These are phyloP conservation scores for Heloderma charlesbogerti DNA, from an alignment of 2,113 vertebrate species.

Conservation along the genomic window DNA sequence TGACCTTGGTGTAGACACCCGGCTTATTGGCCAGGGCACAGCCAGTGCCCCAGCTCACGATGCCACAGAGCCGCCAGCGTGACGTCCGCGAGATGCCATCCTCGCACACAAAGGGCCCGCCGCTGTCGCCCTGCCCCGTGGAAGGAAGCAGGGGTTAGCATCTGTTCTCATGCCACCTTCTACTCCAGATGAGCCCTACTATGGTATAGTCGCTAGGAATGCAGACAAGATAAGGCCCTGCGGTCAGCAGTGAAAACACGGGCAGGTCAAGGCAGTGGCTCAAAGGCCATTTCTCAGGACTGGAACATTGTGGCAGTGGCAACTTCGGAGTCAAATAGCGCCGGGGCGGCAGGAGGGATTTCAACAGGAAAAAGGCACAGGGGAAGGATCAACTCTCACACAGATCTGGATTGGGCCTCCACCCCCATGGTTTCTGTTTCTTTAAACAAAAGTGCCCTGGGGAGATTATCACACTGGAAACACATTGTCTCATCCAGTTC, in stretches of 20 bases:
- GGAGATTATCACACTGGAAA: neutral
- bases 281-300: neutral
- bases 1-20: conserved; percentile 89
- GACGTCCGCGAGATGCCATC: conserved; percentile 85
- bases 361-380: neutral
- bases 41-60: conserved; percentile 93
- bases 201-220: neutral
- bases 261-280: neutral
- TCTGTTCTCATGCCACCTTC: neutral
- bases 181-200: neutral
- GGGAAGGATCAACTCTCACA: neutral
- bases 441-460: neutral
- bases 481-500: neutral
- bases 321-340: neutral
- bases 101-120: conserved; percentile 89
- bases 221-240: too few species aligned
- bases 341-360: neutral
- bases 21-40: conserved; percentile 91
- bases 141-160: neutral
- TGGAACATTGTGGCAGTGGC: neutral
- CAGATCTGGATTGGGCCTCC: neutral
- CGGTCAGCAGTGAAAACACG: neutral
- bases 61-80: conserved; percentile 87
- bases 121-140: conserved; percentile 86
- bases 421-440: neutral